Evolutionary conservation across 2,888 invertebrate species (phyloP).

Genomic region (Macaria liturata): DNA sequence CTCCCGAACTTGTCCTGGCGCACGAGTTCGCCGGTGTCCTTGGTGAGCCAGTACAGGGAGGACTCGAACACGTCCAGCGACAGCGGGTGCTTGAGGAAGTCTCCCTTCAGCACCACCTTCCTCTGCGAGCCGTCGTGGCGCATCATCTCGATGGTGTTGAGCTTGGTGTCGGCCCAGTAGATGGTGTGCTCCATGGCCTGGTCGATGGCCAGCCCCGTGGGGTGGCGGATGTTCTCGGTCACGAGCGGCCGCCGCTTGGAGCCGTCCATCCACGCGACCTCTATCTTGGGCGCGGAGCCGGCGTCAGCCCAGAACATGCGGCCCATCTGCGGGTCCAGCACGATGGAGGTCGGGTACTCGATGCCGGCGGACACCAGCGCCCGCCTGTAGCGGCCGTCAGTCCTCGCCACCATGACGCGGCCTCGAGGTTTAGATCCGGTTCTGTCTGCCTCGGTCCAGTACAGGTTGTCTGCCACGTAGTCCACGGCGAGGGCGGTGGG

Average conservation of each 20-base stretch:
- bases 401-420: conserved; percentile 92
- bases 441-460: conserved; percentile 95
- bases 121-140: conserved; percentile 91
- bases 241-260: conserved; percentile 92
- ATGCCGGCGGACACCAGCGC: conserved; percentile 90
- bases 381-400: conserved; percentile 94
- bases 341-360: conserved; percentile 94
- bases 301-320: conserved; percentile 97
- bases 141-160: conserved; percentile 94
- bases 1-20: conserved; percentile 98
- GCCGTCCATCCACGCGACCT: conserved; percentile 98
- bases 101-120: conserved; percentile 88
- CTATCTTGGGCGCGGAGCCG: conserved; percentile 95
- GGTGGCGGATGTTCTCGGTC: conserved; percentile 91
- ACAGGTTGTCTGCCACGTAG: conserved; percentile 96
- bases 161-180: conserved; percentile 98
- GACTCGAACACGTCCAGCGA: conserved; percentile 97
- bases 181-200: conserved; percentile 94
- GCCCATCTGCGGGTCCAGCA: conserved; percentile 93
- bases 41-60: conserved; percentile 95
- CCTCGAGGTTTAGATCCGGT: conserved; percentile 90
- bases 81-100: conserved; percentile 89
- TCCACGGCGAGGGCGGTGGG: conserved; percentile 96
- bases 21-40: conserved; percentile 93
- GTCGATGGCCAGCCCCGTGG: conserved; percentile 95